Conservation (phyloP, 2,113 vertebrate species). For the Calidris pygmaea region DNA sequence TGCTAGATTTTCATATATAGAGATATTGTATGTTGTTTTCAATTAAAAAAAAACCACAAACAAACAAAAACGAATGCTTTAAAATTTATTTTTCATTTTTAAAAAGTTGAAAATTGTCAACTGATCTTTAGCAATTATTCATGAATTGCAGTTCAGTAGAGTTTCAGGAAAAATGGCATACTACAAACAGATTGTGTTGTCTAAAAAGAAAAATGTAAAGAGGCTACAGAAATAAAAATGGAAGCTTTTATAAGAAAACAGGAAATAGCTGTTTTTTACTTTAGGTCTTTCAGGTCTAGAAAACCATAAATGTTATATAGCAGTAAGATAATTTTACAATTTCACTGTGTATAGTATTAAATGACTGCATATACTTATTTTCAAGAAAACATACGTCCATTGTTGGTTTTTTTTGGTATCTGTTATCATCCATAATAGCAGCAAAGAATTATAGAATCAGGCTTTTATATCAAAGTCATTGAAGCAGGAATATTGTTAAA, state of each 20-base stretch:
- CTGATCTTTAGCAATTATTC: neutral
- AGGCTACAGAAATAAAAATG: neutral
- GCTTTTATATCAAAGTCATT: neutral
- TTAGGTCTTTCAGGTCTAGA: neutral
- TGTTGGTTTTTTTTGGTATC: neutral
- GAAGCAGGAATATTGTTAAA: slow-evolving; percentile 40
- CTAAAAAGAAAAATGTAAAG: neutral
- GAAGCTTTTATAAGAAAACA: neutral
- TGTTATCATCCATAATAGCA: neutral
- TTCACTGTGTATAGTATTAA: neutral
- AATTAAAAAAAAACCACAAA: neutral
- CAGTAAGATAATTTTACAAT: neutral
- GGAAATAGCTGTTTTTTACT: neutral
- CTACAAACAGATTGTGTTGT: neutral
- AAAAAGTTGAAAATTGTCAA: neutral
- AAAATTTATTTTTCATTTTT: neutral
- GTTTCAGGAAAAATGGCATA: neutral
- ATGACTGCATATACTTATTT: neutral
- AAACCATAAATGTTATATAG: neutral
- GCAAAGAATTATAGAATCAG: neutral
- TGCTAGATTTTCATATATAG: neutral
- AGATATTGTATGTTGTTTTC: neutral
- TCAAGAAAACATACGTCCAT: neutral
- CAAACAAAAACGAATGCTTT: neutral
- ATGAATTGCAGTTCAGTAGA: neutral